Base-by-base conservation (phyloP, 2,888 invertebrate genomes). In the Tetranychus truncatus region DNA sequence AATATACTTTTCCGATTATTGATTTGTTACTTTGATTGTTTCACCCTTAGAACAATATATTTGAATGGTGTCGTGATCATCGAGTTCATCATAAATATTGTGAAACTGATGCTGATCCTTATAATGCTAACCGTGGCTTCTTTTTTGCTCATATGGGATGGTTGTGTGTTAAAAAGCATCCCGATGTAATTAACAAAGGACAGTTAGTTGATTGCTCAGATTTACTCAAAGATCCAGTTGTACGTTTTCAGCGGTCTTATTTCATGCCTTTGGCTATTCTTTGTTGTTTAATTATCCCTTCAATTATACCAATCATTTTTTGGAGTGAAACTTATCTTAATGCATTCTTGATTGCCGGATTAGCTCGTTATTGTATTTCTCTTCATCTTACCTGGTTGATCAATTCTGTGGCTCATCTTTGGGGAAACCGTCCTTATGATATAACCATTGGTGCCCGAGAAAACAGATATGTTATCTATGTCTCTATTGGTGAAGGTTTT, bases 391-490 rank as follows among this genome's bases (percentile, higher is more conserved):
- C 95, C 1, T 96, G 91, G 86, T 88, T 90, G 80, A 94, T 95
- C n/a, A 95, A 95, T 83, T 93, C 92, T 82, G 89, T 91, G 15
- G 95, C 95, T 0, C 95, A 95, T 83, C 87, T 91, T 86, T 94
- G 90, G 87, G 95, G 95, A n/a, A 88, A 88, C 80, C 89, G 88
- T 81, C 95, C 95, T 0, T 95, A 94, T 81, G 95, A 95, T 83
- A 89, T 86, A 89, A 89, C 81, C 74, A 84, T 84, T 78, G 82
- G 81, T 77, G 83, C 84, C 0, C 80, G 80, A 1, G 82, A 84
- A 79, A 84, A 83, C 78, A 74, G 78, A 7, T 77, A 79, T 6
- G 83, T 83, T 1, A 79, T 81, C 1, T 77, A 83, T 15, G 80
- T 81, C 44, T 82, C 83, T 1, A 79, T 81, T 9, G 83, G 80